Evolutionary conservation across 2,797 vertebrate species (phyloP).

Genomic region (Oophaga sylvatica): DNA sequence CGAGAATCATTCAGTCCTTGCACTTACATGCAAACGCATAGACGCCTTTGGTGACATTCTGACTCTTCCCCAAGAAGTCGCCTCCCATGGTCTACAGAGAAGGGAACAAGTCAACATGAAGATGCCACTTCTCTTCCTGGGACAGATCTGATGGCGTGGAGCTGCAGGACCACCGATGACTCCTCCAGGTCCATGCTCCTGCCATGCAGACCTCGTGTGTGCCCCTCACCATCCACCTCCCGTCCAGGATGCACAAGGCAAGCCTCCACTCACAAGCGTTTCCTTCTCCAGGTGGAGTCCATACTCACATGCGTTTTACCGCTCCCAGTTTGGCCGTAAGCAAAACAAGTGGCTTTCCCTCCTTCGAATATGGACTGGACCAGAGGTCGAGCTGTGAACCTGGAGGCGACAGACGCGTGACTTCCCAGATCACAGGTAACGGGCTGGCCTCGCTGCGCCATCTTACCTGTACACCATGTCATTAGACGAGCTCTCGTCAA

Average conservation of each 20-base stretch:
- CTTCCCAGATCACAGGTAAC: neutral
- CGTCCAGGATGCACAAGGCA: too few species aligned
- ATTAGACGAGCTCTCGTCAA: slow-evolving; percentile 87
- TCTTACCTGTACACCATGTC: slow-evolving; percentile 92
- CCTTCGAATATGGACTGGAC: slow-evolving; percentile 92
- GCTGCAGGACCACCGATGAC: too few species aligned
- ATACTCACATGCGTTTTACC: slow-evolving; percentile 94
- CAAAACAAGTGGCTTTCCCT: slow-evolving; percentile 89
- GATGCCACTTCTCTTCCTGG: neutral
- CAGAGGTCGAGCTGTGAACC: slow-evolving; percentile 92
- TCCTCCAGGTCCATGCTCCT: too few species aligned
- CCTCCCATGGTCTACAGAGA: slow-evolving; percentile 93
- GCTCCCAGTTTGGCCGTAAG: slow-evolving; percentile 96
- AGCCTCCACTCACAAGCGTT: too few species aligned
- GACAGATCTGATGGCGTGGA: neutral
- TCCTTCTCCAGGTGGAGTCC: slow-evolving; percentile 7
- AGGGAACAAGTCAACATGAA: neutral
- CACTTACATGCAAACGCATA: slow-evolving; percentile 91
- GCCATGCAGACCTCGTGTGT: too few species aligned
- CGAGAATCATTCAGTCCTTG: neutral
- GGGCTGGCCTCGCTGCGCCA: too few species aligned
- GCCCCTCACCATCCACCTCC: too few species aligned
- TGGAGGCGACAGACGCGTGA: slow-evolving; percentile 62
- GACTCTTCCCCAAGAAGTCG: slow-evolving; percentile 86
- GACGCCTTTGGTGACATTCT: slow-evolving; percentile 89